phyloP scores from a whole-genome alignment of 1,140 invertebrate genomes.

The Scaptomyza pallida region DNA sequence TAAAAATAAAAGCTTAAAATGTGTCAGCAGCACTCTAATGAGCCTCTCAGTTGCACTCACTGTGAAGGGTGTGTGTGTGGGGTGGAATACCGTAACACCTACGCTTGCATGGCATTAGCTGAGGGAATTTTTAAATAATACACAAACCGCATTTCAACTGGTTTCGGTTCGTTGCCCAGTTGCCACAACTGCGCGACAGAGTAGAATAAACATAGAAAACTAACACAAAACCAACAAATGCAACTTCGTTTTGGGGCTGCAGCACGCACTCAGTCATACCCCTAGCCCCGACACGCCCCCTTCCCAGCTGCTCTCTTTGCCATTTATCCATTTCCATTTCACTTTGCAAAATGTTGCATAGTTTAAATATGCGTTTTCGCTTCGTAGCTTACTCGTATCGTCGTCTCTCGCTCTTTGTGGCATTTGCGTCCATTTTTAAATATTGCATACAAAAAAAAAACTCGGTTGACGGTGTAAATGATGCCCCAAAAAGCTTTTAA shows the following conservation, averaged over 20 bases:
- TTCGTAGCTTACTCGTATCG: constrained; percentile 1
- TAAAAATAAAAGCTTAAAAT: constrained; percentile 34
- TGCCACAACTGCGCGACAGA: constrained; percentile 38
- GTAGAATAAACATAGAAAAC: constrained; percentile 13
- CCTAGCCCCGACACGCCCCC: background rate
- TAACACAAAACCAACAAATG: constrained; percentile 37
- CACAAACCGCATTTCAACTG: constrained; percentile 61
- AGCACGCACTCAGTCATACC: constrained; percentile 10
- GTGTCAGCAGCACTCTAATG: constrained; percentile 41
- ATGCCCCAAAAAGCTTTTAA: constrained; percentile 60
- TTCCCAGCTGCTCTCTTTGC: background rate
- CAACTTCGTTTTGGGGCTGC: constrained; percentile 19
- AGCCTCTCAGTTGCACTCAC: constrained; percentile 26
- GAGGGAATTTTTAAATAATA: constrained; percentile 68
- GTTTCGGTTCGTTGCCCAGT: constrained; percentile 24
- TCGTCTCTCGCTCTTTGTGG: constrained; percentile 26
- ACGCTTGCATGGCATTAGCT: constrained; percentile 27
- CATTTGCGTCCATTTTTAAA: constrained; percentile 55
- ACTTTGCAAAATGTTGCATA: constrained; percentile 32
- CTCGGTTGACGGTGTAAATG: constrained; percentile 59
- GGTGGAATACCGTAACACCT: constrained; percentile 2
- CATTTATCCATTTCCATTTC: constrained; percentile 21
- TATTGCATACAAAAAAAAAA: constrained; percentile 48
- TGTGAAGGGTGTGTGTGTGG: background rate
- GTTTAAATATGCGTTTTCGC: constrained; percentile 49